Evolutionary conservation across 2,888 invertebrate species (phyloP), one percentile per base, ranked within the genome.

Genomic region (Aethes cnicana): DNA sequence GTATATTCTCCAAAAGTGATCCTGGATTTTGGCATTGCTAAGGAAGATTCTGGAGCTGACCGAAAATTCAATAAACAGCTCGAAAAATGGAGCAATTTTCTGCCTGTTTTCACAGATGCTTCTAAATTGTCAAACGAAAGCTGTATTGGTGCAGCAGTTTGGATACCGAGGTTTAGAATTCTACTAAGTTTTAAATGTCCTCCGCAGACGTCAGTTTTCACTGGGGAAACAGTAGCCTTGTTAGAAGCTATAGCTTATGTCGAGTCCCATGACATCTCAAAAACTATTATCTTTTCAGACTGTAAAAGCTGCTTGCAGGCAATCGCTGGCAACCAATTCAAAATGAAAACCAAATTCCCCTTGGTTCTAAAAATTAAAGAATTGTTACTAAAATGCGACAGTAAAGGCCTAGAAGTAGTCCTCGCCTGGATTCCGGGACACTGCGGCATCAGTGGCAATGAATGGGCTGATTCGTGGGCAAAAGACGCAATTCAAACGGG

Each of bases 221-320:
- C 44, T 18, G 54, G 44, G 0, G 49, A 54, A 25, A 25, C 41
- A 20, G 7, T 46, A 9, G 52, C 25, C 16, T 35, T 46, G 11
- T 26, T 17, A 0, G 48, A 53, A 23, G 53, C 55, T 3, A 2
- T 55, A 7, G 2, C 12, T 4, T 48, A 47, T 23, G 16, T 28
- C 8, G 20, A 33, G 9, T 55, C 52, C 1, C 50, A 50, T 26
- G 20, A 30, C 5, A n/a, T 55, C 2, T 5, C 25, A 7, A 47
- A 28, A 21, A 18, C 52, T 1, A 5, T 55, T 3, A 41, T 55
- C n/a, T 37, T 52, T 3, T 26, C 55, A 4, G 52, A 55, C n/a
- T 55, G 47, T 3, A 41, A 12, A 11, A 52, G 52, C 14, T 3
- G 11, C 18, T 8, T 55, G 7, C 44, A 55, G 12, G 16, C 42